Base-by-base conservation (phyloP, 2,797 vertebrate species). In the Cheirogaleus major region DNA sequence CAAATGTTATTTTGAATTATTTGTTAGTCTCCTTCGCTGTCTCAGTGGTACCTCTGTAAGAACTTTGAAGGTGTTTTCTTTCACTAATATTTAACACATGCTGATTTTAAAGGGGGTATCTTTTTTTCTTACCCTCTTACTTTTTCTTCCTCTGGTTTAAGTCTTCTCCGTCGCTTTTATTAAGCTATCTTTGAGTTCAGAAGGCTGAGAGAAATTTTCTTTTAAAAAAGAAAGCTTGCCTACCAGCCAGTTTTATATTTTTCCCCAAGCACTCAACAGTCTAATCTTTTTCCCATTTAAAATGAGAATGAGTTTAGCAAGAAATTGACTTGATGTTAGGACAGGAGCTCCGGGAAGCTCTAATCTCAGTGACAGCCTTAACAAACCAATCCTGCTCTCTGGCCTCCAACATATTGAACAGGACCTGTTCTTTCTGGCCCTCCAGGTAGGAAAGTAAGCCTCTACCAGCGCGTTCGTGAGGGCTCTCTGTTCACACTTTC, bases 251-350 rank as follows among this genome's bases (percentile, higher is more conserved):
- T 97, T 97, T 97, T 97, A 88, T 97, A 61, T 98, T 95, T 89
- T 85, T 90, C 97, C 89, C 91, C 38, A 80, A 97, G 96, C 96
- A 96, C 85, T 96, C 90, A 95, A 96, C 87, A 78, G 87, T 95
- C 88, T 96, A 87, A 95, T 97, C 96, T 97, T 96, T 91, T 97
- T 82, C 72, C 78, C 79, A 96, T 97, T 98, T 97, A 96, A 98
- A 98, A 97, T 80, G 45, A 98, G 93, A 98, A 97, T 89, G 76
- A 97, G 90, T 98, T 98, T 83, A 96, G 95, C 75, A 97, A 95
- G 86, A 98, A 98, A 98, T 72, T 96, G 94, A 92, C 97, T 93
- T 91, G 81, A 65, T 97, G 84, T 98, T 97, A 89, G 75, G 97
- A 96, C 65, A 96, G 83, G 69, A 97, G 89, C 92, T 96, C 91